Percentiles rank a stretch among this genome's conserved stretches.
Conservation (phyloP, 2,113 vertebrate species). For the Amphiprion ocellaris region DNA sequence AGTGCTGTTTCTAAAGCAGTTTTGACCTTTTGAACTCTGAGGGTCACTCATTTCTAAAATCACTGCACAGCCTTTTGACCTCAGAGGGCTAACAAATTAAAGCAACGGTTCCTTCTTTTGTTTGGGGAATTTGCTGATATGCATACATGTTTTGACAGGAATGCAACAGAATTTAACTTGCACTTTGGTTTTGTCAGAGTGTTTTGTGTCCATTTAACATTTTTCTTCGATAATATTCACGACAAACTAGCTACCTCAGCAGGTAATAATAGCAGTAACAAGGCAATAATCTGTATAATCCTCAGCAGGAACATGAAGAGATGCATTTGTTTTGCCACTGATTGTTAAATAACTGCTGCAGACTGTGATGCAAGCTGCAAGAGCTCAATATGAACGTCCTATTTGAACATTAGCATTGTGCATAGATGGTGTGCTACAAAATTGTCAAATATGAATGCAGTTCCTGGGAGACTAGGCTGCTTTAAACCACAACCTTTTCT, state of each 20-base stretch:
- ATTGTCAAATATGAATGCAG: constrained; percentile 43
- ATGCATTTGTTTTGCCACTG: constrained; percentile 7
- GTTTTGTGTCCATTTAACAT: no score
- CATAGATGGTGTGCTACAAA: constrained; percentile 37
- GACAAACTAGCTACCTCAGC: neutral
- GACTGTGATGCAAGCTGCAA: neutral
- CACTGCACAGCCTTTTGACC: no score
- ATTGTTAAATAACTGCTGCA: neutral
- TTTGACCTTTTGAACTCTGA: no score
- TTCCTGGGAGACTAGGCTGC: constrained; percentile 4
- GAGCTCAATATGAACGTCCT: constrained; percentile 5
- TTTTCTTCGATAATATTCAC: no score
- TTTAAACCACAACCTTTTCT: constrained; percentile 52
- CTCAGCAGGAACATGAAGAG: neutral
- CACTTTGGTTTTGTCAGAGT: neutral
- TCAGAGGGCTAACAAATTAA: no score
- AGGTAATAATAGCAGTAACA: neutral
- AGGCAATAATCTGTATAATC: constrained; percentile 13
- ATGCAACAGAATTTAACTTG: neutral
- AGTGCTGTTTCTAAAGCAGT: no score
- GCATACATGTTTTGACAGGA: no score
- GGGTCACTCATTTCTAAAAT: no score
- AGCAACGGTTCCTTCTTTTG: no score
- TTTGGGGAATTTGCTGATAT: no score
- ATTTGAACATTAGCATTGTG: constrained; percentile 14